A percentile compares a stretch with the other conserved stretches of the same genome.
These are phyloP conservation scores for Zeugodacus cucurbitae DNA, from an alignment of 1,140 invertebrate genomes.

Conservation along the genomic window DNA sequence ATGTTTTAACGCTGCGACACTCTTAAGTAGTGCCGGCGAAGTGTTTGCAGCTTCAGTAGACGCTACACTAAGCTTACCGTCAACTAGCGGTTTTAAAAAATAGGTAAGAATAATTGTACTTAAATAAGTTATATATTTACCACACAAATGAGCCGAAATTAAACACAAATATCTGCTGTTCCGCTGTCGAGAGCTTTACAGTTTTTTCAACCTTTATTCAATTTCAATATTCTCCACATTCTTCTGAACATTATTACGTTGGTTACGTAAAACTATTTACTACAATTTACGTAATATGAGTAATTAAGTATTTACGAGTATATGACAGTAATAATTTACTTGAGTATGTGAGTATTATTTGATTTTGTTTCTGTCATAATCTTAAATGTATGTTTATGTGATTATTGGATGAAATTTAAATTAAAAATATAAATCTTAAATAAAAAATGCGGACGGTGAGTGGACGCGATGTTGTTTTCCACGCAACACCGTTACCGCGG, in stretches of 20 bases:
- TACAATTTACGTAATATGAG: not conserved
- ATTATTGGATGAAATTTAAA: not conserved
- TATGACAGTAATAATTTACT: slow-evolving; percentile 8
- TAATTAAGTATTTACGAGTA: not conserved
- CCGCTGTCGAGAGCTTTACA: slow-evolving; percentile 25
- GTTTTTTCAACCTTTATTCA: slow-evolving; percentile 31
- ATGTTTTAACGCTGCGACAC: too few species aligned
- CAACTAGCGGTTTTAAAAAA: too few species aligned
- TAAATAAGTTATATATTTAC: too few species aligned
- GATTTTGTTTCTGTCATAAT: not conserved
- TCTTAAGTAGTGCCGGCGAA: too few species aligned
- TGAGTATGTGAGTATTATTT: not conserved
- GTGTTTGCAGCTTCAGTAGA: too few species aligned
- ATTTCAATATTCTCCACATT: not conserved
- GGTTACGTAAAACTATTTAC: not conserved
- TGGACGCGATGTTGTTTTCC: slow-evolving; percentile 23
- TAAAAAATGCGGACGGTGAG: not conserved
- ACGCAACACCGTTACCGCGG: slow-evolving; percentile 11
- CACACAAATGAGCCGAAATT: too few species aligned
- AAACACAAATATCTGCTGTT: not conserved
- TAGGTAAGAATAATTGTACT: too few species aligned
- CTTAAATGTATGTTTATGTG: not conserved
- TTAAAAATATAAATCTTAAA: not conserved
- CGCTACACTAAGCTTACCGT: too few species aligned
- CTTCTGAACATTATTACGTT: not conserved